Percentiles rank a stretch among this genome's conserved stretches.
Conservation (phyloP, 1,140 invertebrate species). For the Holcopasites calliopsidis region DNA sequence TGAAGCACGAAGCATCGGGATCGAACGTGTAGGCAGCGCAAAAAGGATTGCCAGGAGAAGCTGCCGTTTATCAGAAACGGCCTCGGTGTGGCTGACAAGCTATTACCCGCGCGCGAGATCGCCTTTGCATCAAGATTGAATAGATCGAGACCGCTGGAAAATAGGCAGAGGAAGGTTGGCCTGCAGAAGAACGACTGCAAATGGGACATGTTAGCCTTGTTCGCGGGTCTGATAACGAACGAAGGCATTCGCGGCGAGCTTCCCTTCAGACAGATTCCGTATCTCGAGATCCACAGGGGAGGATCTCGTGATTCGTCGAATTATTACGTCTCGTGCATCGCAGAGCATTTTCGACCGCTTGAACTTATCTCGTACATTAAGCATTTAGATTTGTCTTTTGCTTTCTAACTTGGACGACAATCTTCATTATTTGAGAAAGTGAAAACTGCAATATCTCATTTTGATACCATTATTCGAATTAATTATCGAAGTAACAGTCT, state of each 20-base stretch:
- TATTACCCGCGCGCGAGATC: slow-evolving; percentile 68
- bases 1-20: not conserved
- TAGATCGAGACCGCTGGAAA: slow-evolving; percentile 62
- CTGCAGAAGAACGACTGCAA: slow-evolving; percentile 39
- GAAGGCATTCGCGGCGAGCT: not conserved
- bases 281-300: not conserved
- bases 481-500: too few relatives aligned
- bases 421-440: too few relatives aligned
- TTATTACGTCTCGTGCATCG: not conserved
- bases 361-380: too few relatives aligned
- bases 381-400: too few relatives aligned
- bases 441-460: too few relatives aligned
- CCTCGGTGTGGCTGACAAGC: slow-evolving; percentile 63
- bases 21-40: slow-evolving; percentile 13
- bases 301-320: not conserved
- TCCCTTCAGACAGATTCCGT: not conserved
- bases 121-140: slow-evolving; percentile 71
- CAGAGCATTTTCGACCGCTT: not conserved
- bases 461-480: too few relatives aligned
- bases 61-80: slow-evolving; percentile 68
- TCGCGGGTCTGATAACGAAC: not conserved
- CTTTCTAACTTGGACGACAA: too few relatives aligned
- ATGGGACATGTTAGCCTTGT: slow-evolving; percentile 40
- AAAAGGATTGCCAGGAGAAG: slow-evolving; percentile 62
- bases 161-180: slow-evolving; percentile 49